These are phyloP conservation scores for Fragum sueziense DNA, from an alignment of 2,888 invertebrate species.

Conservation along the genomic window DNA sequence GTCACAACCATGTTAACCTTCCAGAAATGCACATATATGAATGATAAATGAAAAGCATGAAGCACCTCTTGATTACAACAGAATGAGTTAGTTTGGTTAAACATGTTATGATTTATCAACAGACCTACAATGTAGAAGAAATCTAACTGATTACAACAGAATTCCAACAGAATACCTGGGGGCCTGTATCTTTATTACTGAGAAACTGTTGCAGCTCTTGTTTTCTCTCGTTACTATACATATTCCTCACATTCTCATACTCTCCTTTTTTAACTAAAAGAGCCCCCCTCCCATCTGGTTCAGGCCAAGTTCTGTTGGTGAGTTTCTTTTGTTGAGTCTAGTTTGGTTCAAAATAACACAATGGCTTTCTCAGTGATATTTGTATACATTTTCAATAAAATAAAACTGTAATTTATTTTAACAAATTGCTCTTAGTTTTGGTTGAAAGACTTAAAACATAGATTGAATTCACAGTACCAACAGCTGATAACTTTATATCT, in stretches of 20 bases:
- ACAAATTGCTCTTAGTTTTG: too few species aligned
- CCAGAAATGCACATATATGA: too few species aligned
- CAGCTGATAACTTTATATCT: too few species aligned
- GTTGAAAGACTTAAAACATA: too few species aligned
- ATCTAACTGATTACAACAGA: background rate
- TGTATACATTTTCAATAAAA: too few species aligned
- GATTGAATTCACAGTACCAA: too few species aligned
- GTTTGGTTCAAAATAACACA: constrained; percentile 2
- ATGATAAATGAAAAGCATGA: too few species aligned
- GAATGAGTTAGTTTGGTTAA: too few species aligned
- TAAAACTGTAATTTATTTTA: too few species aligned
- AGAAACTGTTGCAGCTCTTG: constrained; percentile 40
- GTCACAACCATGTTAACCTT: too few species aligned
- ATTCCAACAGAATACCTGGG: constrained; percentile 17
- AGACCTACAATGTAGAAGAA: background rate
- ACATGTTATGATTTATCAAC: too few species aligned
- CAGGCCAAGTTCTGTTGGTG: constrained; percentile 53
- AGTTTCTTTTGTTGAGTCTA: constrained; percentile 8
- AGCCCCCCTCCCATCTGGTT: constrained; percentile 47
- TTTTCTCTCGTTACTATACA: constrained; percentile 51
- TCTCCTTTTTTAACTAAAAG: constrained; percentile 50
- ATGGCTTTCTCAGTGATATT: background rate
- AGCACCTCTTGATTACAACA: too few species aligned
- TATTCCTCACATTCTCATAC: constrained; percentile 53
- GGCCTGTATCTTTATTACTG: constrained; percentile 4